Evolutionary conservation across 2,797 vertebrate species (phyloP), one percentile per base, ranked within the genome.

Genomic region (Epinephelus malabaricus): DNA sequence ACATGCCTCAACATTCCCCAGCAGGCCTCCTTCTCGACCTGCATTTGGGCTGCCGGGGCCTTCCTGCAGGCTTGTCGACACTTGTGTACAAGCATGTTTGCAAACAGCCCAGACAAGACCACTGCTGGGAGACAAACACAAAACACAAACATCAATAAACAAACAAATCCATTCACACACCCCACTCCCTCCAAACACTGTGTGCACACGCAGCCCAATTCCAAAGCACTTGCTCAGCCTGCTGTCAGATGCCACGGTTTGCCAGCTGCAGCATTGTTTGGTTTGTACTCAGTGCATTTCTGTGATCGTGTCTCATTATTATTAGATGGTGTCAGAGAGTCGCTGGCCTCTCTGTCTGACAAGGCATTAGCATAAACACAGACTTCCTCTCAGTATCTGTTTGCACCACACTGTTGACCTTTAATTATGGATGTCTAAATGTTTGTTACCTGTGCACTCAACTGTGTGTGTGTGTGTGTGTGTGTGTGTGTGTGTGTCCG

Each of bases 341-440:
- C 43, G 18, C 76, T 51, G 78, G 69, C 86, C 86, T 78, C 89
- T 73, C 88, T 86, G 85, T 87, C 91, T 94, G 93, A 93, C 92
- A 93, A 92, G 79, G 84, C 93, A 96, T 96, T 95, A 94, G 89
- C 93, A 95, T 95, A 92, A 95, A 95, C 95, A 95, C 78, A 82
- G 87, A 92, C 89, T 92, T 90, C 89, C 94, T 95, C 91, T 95
- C 88, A 90, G 89, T 91, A 88, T 91, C 85, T 90, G 82, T 94
- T 94, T 93, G 91, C 86, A 86, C 67, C 85, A 79, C 82, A 74
- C 85, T 89, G 90, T 93, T 95, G 88, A 92, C 89, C 89, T 88
- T 95, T 81, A 95, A 95, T 96, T 93, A 96, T 96, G 75, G 76
- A 96, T 94, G 87, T 51, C 63, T 68, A 89, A 92, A 92, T 90